Percentiles rank a stretch among this genome's conserved stretches.
These are phyloP conservation scores for Cochlearius cochlearius DNA, from an alignment of 2,113 vertebrate genomes.

Conservation along the genomic window DNA sequence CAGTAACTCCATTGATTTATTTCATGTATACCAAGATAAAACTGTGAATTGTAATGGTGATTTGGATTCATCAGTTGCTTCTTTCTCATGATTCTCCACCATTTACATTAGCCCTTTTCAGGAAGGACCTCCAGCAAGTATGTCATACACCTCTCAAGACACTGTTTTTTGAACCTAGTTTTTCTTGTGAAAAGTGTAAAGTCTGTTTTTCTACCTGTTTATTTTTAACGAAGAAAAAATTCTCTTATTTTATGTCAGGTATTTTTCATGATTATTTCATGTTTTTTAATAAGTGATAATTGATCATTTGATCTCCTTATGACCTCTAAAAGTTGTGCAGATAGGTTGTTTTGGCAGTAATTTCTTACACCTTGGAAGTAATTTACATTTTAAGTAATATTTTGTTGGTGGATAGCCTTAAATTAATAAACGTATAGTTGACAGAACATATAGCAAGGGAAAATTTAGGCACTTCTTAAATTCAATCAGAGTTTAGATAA, in stretches of 20 bases:
- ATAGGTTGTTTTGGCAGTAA: neutral
- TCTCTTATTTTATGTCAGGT: neutral
- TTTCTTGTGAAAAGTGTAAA: neutral
- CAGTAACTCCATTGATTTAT: neutral
- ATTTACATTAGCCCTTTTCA: neutral
- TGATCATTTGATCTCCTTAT: neutral
- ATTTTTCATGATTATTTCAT: neutral
- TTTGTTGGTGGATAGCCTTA: slow-evolving; percentile 60
- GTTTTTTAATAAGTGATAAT: neutral
- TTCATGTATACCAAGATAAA: neutral
- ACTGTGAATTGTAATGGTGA: neutral
- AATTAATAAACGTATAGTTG: slow-evolving; percentile 72
- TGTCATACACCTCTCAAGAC: slow-evolving; percentile 10
- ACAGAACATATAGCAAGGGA: slow-evolving; percentile 58
- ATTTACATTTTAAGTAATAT: slow-evolving; percentile 57
- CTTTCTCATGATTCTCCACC: neutral
- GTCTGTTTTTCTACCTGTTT: neutral
- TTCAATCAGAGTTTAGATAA: slow-evolving; percentile 79
- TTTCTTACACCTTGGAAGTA: neutral
- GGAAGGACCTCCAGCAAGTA: slow-evolving; percentile 8
- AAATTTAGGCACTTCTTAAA: slow-evolving; percentile 75
- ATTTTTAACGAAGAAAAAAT: neutral
- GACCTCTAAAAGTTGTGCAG: neutral
- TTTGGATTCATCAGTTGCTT: neutral
- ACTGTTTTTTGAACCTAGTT: neutral